Percentiles rank a stretch among this genome's conserved stretches.
Evolutionary conservation across 64 coral and sea anemone genomes (phyloP).

Genomic region (Actinia equina): DNA sequence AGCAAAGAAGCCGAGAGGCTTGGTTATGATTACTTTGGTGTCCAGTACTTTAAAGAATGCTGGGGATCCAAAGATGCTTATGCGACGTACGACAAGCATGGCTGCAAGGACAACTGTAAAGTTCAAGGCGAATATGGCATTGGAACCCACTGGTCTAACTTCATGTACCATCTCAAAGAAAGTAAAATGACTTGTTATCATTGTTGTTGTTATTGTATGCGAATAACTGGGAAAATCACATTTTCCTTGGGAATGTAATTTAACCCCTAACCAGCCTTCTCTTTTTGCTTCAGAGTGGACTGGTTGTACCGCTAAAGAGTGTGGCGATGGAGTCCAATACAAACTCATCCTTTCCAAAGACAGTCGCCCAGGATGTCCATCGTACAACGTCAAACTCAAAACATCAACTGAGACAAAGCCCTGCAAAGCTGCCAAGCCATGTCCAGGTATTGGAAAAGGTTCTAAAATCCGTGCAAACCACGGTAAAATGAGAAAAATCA

Average conservation of each 20-base stretch:
- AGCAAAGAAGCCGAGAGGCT: background rate
- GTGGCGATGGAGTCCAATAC: background rate
- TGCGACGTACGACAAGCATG: background rate
- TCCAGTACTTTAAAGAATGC: background rate
- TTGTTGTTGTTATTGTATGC: too few species aligned
- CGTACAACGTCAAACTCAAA: constrained; percentile 3
- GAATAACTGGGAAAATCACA: too few species aligned
- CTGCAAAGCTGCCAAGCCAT: constrained; percentile 11
- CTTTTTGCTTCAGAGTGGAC: constrained; percentile 16
- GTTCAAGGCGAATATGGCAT: background rate
- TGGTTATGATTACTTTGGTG: constrained; percentile 10
- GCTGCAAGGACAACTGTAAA: background rate
- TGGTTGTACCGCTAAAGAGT: background rate
- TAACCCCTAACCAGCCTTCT: background rate
- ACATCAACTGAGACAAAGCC: background rate
- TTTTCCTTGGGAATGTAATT: too few species aligned
- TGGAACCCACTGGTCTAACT: background rate
- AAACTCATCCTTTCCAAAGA: background rate
- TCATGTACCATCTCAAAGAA: background rate
- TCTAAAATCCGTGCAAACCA: too few species aligned
- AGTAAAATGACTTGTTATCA: background rate
- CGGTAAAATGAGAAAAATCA: too few species aligned
- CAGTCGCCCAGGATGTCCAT: background rate
- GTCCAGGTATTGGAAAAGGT: background rate
- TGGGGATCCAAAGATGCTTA: constrained; percentile 1